Evolutionary conservation across 2,113 vertebrate species (phyloP).

Genomic region (Lepus europaeus): DNA sequence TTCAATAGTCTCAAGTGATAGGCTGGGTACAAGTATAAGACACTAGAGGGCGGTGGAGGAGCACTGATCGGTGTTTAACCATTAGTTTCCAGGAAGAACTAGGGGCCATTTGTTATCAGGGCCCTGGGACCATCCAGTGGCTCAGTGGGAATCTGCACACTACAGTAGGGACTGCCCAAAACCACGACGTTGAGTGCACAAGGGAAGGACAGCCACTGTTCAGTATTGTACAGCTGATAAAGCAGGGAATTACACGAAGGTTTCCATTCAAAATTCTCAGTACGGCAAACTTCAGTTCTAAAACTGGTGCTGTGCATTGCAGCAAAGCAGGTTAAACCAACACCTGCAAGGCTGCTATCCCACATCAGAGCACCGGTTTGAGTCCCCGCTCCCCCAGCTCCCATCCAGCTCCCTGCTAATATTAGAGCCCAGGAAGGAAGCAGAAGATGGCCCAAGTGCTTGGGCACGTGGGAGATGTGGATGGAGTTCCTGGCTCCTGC

Average conservation of each 20-base stretch:
- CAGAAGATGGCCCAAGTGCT: too few relatives aligned
- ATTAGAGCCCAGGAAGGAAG: too few relatives aligned
- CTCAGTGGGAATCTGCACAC: background rate
- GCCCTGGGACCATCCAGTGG: background rate
- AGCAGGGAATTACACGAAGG: background rate
- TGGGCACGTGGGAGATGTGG: too few relatives aligned
- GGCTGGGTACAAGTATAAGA: background rate
- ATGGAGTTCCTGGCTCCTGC: too few relatives aligned
- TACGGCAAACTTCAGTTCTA: constrained; percentile 27
- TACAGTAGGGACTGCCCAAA: background rate
- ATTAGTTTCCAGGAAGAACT: background rate
- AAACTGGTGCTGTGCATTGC: background rate
- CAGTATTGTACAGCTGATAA: background rate
- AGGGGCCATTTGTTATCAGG: background rate
- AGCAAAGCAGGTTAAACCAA: too few relatives aligned
- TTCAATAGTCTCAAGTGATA: background rate
- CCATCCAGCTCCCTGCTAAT: too few relatives aligned
- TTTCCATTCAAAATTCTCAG: constrained; percentile 24
- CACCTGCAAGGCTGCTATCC: too few relatives aligned
- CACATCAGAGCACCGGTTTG: too few relatives aligned
- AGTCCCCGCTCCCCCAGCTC: too few relatives aligned
- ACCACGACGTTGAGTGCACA: background rate
- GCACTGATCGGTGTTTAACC: background rate
- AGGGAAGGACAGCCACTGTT: background rate
- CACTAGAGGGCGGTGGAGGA: constrained; percentile 51